These are phyloP conservation scores for Drosophila ogumai DNA, from an alignment of 1,140 invertebrate species.

Conservation along the genomic window DNA sequence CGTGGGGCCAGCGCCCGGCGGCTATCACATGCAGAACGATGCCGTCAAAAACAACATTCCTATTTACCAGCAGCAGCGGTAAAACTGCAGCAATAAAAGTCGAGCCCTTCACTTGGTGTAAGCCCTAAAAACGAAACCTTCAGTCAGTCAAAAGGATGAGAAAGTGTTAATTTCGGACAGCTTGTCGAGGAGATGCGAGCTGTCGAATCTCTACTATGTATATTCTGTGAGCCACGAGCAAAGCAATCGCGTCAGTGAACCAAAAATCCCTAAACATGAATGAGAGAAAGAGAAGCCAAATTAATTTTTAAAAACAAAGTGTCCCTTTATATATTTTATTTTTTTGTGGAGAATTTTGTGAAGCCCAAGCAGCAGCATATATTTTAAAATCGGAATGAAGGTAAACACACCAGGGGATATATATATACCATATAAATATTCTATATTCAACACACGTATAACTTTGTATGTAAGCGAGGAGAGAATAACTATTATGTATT, in stretches of 20 bases:
- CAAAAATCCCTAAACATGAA: constrained; percentile 19
- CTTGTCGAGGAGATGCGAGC: neutral
- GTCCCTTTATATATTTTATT: constrained; percentile 1
- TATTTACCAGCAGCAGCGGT: constrained; percentile 84
- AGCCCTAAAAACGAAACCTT: constrained; percentile 23
- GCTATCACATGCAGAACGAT: constrained; percentile 76
- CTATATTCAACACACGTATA: constrained; percentile 60
- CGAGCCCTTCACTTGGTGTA: constrained; percentile 28
- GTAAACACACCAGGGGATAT: constrained; percentile 35
- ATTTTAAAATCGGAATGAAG: constrained; percentile 25
- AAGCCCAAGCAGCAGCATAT: constrained; percentile 11
- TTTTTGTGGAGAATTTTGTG: constrained; percentile 8
- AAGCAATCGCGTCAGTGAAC: constrained; percentile 19
- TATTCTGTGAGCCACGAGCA: constrained; percentile 16
- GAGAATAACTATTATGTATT: constrained; percentile 70
- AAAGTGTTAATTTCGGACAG: constrained; percentile 21
- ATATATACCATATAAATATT: constrained; percentile 70
- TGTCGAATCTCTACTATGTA: constrained; percentile 32
- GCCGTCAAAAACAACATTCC: constrained; percentile 83
- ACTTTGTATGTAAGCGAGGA: constrained; percentile 54
- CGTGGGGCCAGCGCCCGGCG: constrained; percentile 43
- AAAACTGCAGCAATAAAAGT: constrained; percentile 44
- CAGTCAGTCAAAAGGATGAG: constrained; percentile 10
- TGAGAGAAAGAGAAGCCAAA: constrained; percentile 30
- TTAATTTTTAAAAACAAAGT: constrained; percentile 30